phyloP scores from a whole-genome alignment of 2,888 invertebrate genomes.

The Meiosimyza platycephala region DNA sequence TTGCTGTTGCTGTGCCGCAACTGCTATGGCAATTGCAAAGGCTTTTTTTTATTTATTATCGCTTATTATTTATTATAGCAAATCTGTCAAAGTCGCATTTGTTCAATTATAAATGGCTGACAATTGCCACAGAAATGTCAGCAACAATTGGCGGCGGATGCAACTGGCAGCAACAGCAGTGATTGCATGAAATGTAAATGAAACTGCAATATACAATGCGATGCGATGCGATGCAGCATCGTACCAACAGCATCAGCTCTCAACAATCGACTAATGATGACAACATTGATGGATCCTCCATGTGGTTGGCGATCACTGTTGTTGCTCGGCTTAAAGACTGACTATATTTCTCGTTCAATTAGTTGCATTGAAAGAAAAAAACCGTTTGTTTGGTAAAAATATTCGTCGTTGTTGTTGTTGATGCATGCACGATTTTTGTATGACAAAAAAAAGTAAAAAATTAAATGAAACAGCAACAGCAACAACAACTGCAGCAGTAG shows the following conservation, averaged over 20 bases:
- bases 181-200: conserved; percentile 17
- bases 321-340: neutral
- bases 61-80: conserved; percentile 32
- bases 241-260: neutral
- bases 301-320: neutral
- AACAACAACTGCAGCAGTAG: neutral
- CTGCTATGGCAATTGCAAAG: neutral
- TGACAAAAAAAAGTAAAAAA: neutral
- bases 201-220: neutral
- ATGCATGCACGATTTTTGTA: conserved; percentile 11
- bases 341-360: conserved; percentile 2
- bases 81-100: conserved; percentile 52
- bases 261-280: conserved; percentile 24
- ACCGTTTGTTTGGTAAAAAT: conserved; percentile 21
- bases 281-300: conserved; percentile 13
- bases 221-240: neutral
- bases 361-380: conserved; percentile 5
- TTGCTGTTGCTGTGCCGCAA: too few species aligned
- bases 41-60: conserved; percentile 29
- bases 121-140: conserved; percentile 49
- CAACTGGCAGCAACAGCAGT: conserved; percentile 1
- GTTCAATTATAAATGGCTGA: conserved; percentile 51
- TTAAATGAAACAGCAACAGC: neutral
- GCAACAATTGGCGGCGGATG: neutral
- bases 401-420: neutral